A percentile compares a stretch with the other conserved stretches of the same genome.
Conservation (phyloP, 2,113 vertebrate genomes). For the Pelmatolapia mariae region DNA sequence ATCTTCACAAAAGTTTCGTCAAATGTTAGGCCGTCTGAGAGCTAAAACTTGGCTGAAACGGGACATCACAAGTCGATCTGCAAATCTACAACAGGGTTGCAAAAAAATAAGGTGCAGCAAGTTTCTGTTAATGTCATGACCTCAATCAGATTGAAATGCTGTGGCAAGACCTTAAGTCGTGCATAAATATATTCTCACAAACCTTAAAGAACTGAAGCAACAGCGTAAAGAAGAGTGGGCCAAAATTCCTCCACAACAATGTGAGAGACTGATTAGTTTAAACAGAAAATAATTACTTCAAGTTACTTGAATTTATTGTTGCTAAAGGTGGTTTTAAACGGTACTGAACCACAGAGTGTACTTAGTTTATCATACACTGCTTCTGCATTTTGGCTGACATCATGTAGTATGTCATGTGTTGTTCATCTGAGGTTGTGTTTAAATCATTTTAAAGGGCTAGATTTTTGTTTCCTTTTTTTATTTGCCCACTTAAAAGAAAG, state of each 20-base stretch:
- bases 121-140: neutral
- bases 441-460: neutral
- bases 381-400: neutral
- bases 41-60: neutral
- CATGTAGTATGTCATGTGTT: neutral
- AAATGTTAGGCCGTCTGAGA: neutral
- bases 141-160: neutral
- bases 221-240: neutral
- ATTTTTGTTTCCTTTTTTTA: neutral
- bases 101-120: neutral
- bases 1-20: fast-evolving
- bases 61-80: neutral
- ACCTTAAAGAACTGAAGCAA: neutral
- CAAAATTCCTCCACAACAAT: neutral
- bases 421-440: neutral
- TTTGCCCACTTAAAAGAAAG: neutral
- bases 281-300: neutral
- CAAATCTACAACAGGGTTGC: neutral
- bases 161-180: neutral
- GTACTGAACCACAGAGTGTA: neutral
- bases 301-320: neutral
- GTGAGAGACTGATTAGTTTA: neutral
- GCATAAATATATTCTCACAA: neutral
- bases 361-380: neutral
- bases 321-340: neutral